A percentile compares a stretch with the other conserved stretches of the same genome.
These are phyloP conservation scores for Morone saxatilis DNA, from an alignment of 2,113 vertebrate species.

Conservation along the genomic window DNA sequence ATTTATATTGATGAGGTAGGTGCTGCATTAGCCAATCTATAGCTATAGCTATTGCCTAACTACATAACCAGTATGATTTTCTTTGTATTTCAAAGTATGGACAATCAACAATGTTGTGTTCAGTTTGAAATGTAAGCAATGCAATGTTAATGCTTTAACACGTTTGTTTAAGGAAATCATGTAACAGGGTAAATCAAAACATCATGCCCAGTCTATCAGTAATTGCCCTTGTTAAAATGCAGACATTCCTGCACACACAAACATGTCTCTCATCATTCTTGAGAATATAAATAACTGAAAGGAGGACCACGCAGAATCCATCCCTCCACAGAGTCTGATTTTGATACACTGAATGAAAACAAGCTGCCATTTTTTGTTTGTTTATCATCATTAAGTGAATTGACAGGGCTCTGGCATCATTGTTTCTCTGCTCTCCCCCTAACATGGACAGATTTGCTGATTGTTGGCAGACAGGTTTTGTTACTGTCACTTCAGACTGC, in stretches of 20 bases:
- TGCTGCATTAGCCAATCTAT: no score
- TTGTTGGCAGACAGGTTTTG: conserved; percentile 29
- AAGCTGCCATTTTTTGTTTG: conserved; percentile 45
- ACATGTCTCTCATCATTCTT: conserved; percentile 20
- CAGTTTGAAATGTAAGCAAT: not conserved
- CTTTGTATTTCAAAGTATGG: not conserved
- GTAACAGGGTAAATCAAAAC: not conserved
- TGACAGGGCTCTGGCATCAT: conserved; percentile 49
- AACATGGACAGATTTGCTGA: conserved; percentile 39
- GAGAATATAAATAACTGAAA: not conserved
- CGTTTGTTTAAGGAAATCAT: not conserved
- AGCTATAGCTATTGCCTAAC: no score
- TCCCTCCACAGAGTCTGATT: conserved; percentile 34
- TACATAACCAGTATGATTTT: not conserved
- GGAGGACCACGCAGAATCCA: not conserved
- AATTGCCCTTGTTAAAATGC: conserved; percentile 10
- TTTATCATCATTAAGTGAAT: conserved; percentile 57
- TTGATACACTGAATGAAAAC: conserved; percentile 20
- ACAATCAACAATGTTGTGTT: not conserved
- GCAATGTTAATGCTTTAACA: not conserved
- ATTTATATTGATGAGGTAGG: no score
- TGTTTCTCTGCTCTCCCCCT: conserved; percentile 38
- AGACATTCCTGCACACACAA: conserved; percentile 13
- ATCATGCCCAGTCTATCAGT: conserved; percentile 9
- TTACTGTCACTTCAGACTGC: conserved; percentile 19